Conservation (phyloP, 2,113 vertebrate species). For the Pongo abelii region DNA sequence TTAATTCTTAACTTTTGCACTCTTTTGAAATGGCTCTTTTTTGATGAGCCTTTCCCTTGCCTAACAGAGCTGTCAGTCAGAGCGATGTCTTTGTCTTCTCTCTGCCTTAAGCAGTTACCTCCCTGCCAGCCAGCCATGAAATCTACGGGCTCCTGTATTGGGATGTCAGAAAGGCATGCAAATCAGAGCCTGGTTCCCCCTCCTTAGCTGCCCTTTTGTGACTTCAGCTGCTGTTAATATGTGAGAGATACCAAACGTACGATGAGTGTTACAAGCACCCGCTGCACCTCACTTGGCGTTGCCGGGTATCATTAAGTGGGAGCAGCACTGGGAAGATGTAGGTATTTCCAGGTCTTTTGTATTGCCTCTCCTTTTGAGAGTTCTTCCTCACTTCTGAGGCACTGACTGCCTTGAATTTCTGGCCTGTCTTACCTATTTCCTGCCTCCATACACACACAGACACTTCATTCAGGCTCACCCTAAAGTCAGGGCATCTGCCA, state of each 20-base stretch:
- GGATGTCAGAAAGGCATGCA: constrained; percentile 9
- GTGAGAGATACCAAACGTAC: neutral
- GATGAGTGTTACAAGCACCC: fast-evolving
- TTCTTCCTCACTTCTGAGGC: neutral
- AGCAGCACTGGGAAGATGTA: neutral
- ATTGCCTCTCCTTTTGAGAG: neutral
- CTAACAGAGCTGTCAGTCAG: constrained; percentile 20
- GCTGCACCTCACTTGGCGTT: neutral
- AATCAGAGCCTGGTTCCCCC: neutral
- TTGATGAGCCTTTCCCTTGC: neutral
- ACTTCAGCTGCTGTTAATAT: neutral
- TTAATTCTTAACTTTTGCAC: constrained; percentile 54
- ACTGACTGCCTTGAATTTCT: neutral
- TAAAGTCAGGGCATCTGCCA: neutral
- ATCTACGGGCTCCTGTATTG: neutral
- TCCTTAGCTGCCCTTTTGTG: neutral
- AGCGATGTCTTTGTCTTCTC: constrained; percentile 29
- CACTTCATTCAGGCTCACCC: neutral
- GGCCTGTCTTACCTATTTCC: neutral
- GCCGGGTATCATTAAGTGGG: neutral
- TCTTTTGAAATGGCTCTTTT: neutral
- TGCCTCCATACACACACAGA: neutral
- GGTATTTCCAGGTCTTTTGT: neutral
- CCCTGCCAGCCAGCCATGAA: constrained; percentile 30
- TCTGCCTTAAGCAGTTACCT: neutral